A percentile compares a stretch with the other conserved stretches of the same genome.
These are phyloP conservation scores for Mnemiopsis leidyi DNA, from an alignment of 37 sponge, comb jelly and placozoan genomes.

Conservation along the genomic window DNA sequence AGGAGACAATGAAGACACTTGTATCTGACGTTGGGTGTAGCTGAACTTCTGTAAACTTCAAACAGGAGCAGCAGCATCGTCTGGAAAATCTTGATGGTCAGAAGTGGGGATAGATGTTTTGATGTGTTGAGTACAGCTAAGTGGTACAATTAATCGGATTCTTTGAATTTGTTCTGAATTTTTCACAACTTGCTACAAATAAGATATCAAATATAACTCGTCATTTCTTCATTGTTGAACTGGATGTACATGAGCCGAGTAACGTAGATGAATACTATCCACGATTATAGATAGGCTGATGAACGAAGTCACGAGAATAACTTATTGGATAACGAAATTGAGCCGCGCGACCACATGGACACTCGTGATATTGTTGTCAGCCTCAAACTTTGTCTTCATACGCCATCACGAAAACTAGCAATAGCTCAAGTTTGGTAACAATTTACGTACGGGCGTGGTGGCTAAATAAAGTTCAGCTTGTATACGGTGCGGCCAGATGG, in stretches of 20 bases:
- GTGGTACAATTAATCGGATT: too few relatives aligned
- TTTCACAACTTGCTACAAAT: too few relatives aligned
- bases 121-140: too few relatives aligned
- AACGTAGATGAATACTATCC: too few relatives aligned
- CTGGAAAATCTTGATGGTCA: not conserved
- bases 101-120: too few relatives aligned
- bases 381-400: not conserved
- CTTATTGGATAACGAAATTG: not conserved
- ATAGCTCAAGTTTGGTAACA: not conserved
- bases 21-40: slow-evolving; percentile 54
- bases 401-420: slow-evolving; percentile 11
- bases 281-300: too few relatives aligned
- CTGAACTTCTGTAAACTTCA: slow-evolving; percentile 42
- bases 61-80: slow-evolving; percentile 60
- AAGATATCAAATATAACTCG: too few relatives aligned
- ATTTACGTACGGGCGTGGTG: not conserved
- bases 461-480: too few relatives aligned
- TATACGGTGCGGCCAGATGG: too few relatives aligned
- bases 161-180: too few relatives aligned
- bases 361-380: slow-evolving; percentile 6
- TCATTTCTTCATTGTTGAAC: too few relatives aligned
- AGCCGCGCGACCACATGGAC: not conserved
- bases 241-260: too few relatives aligned
- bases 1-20: slow-evolving; percentile 46
- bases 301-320: not conserved